Evolutionary conservation across 1,140 invertebrate genomes (phyloP).

Genomic region (Cylas formicarius): DNA sequence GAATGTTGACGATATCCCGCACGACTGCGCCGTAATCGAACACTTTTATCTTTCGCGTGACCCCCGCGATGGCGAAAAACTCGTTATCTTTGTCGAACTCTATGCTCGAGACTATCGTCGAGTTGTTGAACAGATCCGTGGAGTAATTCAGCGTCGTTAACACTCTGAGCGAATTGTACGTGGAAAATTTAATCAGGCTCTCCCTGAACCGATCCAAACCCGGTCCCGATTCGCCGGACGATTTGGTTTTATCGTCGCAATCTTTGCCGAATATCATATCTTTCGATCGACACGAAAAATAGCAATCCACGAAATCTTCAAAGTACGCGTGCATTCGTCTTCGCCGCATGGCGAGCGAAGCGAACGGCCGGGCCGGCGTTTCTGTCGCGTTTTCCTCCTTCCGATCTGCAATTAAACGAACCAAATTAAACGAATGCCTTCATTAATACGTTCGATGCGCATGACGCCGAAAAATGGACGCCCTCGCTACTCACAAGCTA

Average conservation of each 20-base stretch:
- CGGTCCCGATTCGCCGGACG: conserved; percentile 36
- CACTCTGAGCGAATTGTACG: conserved; percentile 70
- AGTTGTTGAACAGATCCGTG: conserved; percentile 74
- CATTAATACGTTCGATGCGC: too few species aligned
- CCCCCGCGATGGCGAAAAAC: conserved; percentile 93
- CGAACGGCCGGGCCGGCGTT: conserved; percentile 11
- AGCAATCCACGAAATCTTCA: conserved; percentile 84
- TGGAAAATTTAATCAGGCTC: conserved; percentile 82
- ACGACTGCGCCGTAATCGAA: conserved; percentile 86
- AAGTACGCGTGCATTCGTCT: conserved; percentile 80
- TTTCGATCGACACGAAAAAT: conserved; percentile 69
- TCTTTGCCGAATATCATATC: conserved; percentile 57
- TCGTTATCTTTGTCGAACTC: conserved; percentile 97
- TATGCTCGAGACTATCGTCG: conserved; percentile 92
- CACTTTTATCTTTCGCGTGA: conserved; percentile 92
- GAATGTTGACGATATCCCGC: conserved; percentile 74
- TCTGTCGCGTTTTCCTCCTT: conserved; percentile 24
- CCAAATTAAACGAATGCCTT: too few species aligned
- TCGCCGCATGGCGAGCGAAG: conserved; percentile 53
- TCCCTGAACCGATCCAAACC: conserved; percentile 77
- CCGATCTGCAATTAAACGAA: conserved; percentile 22
- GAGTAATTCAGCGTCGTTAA: conserved; percentile 87
- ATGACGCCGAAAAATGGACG: too few species aligned
- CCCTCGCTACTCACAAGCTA: too few species aligned
- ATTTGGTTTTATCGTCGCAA: conserved; percentile 32